These are phyloP conservation scores for Porphyrio hochstetteri DNA, from an alignment of 2,113 vertebrate species.

Conservation along the genomic window DNA sequence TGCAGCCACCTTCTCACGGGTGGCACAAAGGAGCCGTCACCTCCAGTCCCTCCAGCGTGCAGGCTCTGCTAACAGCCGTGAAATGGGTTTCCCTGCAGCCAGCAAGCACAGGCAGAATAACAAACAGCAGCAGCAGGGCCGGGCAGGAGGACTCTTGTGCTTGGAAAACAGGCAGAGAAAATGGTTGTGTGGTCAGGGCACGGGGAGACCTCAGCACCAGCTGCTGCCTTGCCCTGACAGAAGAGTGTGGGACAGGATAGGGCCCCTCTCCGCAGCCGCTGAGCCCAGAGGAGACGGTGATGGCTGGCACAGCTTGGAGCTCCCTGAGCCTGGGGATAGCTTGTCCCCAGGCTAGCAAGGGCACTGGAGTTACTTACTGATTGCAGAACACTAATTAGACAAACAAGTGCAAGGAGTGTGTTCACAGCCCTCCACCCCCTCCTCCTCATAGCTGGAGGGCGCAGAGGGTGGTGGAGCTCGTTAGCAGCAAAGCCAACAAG, in stretches of 20 bases:
- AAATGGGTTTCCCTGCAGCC: not conserved
- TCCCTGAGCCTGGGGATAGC: not conserved
- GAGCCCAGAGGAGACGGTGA: not conserved
- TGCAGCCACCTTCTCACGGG: accelerated
- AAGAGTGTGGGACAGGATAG: accelerated
- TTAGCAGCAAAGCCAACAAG: not conserved
- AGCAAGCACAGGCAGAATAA: not conserved
- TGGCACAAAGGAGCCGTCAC: not conserved
- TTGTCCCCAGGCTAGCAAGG: not conserved
- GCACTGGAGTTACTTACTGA: not conserved
- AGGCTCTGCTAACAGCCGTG: not conserved
- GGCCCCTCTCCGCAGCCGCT: not conserved
- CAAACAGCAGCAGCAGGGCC: not conserved
- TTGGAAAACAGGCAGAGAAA: not conserved
- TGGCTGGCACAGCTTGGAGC: not conserved
- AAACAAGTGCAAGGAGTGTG: not conserved
- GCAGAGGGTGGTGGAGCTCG: not conserved
- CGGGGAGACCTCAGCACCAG: not conserved
- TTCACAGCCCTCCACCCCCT: not conserved
- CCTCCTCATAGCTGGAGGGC: constrained; percentile 23
- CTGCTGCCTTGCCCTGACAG: not conserved
- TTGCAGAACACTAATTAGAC: constrained; percentile 53
- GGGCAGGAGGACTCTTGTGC: not conserved
- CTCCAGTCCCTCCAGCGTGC: not conserved
- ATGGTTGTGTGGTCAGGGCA: not conserved